These are phyloP conservation scores for Bufo bufo DNA, from an alignment of 2,113 vertebrate genomes.

Conservation along the genomic window DNA sequence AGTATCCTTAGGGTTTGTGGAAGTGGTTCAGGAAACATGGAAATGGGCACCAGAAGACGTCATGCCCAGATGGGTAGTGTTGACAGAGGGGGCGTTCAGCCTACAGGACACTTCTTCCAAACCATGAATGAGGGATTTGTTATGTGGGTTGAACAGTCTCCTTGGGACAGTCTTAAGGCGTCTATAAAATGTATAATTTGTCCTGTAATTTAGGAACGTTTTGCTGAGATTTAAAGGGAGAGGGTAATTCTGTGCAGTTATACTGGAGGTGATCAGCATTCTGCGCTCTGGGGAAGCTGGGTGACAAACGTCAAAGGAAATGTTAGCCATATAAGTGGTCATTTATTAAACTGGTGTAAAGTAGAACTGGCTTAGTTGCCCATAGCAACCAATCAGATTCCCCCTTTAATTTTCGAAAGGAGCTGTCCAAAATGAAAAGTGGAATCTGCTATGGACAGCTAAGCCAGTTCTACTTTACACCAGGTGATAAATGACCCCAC, in stretches of 20 bases:
- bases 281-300: background rate
- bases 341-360: too few species aligned
- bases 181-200: background rate
- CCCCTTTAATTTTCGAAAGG: too few species aligned
- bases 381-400: too few species aligned
- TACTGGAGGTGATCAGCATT: background rate
- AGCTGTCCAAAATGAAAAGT: too few species aligned
- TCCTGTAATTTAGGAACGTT: background rate
- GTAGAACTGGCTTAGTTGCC: too few species aligned
- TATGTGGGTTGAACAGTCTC: background rate
- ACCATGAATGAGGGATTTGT: background rate
- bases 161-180: background rate
- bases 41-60: background rate
- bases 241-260: too few species aligned
- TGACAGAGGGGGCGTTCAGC: background rate
- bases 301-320: background rate
- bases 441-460: too few species aligned
- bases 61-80: background rate
- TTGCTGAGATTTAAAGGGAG: background rate
- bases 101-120: background rate
- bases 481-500: too few species aligned
- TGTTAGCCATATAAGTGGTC: too few species aligned
- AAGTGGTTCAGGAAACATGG: conserved; percentile 13
- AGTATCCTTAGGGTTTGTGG: background rate
- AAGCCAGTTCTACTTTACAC: too few species aligned